Evolutionary conservation across 2,888 invertebrate genomes (phyloP).

Genomic region (Quadriops clusia): DNA sequence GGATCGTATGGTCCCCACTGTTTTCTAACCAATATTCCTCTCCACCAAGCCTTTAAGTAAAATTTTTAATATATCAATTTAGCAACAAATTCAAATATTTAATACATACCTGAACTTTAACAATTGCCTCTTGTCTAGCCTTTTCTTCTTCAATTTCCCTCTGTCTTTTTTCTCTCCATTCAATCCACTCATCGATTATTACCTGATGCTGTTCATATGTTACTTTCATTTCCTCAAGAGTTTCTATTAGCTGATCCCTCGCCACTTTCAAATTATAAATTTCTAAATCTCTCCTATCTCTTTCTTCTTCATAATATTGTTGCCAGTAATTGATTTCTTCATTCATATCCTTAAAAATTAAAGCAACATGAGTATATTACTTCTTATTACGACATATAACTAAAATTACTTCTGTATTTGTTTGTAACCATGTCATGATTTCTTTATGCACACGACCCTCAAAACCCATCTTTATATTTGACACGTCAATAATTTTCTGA

Average conservation of each 20-base stretch:
- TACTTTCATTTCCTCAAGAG: too few relatives aligned
- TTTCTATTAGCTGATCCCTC: too few relatives aligned
- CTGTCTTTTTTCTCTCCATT: conserved; percentile 18
- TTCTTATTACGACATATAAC: too few relatives aligned
- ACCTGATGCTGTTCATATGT: conserved; percentile 19
- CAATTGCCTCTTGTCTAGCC: conserved; percentile 18
- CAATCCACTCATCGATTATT: conserved; percentile 24
- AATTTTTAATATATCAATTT: background rate
- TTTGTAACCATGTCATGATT: too few relatives aligned
- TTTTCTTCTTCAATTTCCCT: conserved; percentile 13
- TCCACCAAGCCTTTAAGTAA: conserved; percentile 25
- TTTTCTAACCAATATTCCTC: conserved; percentile 23
- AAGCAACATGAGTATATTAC: too few relatives aligned
- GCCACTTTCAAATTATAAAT: too few relatives aligned
- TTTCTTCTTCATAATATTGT: too few relatives aligned
- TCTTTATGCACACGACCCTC: too few relatives aligned
- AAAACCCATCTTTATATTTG: background rate
- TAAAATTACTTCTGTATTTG: too few relatives aligned
- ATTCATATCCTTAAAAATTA: too few relatives aligned
- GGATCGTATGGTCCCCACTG: conserved; percentile 23
- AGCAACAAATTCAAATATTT: background rate
- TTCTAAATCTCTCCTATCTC: too few relatives aligned
- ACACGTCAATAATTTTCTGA: background rate
- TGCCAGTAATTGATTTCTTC: too few relatives aligned
- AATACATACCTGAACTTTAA: conserved; percentile 23